These are phyloP conservation scores for Drosophila subobscura DNA, from an alignment of 1,140 invertebrate genomes.

Conservation along the genomic window DNA sequence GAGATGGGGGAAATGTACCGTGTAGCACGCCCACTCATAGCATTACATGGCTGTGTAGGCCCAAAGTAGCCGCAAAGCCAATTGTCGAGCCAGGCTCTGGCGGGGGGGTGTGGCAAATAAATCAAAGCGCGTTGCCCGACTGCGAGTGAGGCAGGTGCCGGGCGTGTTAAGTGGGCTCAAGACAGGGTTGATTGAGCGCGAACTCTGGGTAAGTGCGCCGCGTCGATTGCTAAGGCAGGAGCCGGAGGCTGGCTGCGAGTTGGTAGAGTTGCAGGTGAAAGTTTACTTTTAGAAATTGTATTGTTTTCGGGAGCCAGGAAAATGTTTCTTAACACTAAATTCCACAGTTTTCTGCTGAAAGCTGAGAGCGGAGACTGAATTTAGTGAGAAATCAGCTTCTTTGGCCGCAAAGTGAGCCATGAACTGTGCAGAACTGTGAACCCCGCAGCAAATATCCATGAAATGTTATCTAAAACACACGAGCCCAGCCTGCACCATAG, in stretches of 20 bases:
- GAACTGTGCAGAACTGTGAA: slow-evolving; percentile 4
- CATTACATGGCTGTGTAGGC: slow-evolving; percentile 15
- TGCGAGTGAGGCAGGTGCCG: slow-evolving; percentile 69
- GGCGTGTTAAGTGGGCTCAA: slow-evolving; percentile 76
- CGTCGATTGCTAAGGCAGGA: neutral
- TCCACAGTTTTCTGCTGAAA: no score
- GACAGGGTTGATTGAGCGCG: slow-evolving; percentile 77
- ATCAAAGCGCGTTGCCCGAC: slow-evolving; percentile 39
- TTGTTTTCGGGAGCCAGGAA: no score
- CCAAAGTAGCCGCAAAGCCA: slow-evolving; percentile 76
- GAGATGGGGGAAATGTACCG: neutral
- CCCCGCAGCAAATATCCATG: slow-evolving; percentile 30
- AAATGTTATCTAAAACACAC: slow-evolving; percentile 30
- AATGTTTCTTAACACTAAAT: no score
- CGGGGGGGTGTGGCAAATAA: slow-evolving; percentile 36
- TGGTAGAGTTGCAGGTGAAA: slow-evolving; percentile 6
- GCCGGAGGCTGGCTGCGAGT: neutral
- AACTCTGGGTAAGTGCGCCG: slow-evolving; percentile 52
- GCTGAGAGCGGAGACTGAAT: no score
- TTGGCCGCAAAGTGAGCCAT: slow-evolving; percentile 12
- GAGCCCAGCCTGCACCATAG: slow-evolving; percentile 12
- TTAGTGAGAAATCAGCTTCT: no score
- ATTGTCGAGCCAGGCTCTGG: slow-evolving; percentile 63
- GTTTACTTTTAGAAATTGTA: slow-evolving; percentile 16
- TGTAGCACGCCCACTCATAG: neutral